Evolutionary conservation across 1,140 invertebrate species (phyloP).

Genomic region (Drosophila elegans): DNA sequence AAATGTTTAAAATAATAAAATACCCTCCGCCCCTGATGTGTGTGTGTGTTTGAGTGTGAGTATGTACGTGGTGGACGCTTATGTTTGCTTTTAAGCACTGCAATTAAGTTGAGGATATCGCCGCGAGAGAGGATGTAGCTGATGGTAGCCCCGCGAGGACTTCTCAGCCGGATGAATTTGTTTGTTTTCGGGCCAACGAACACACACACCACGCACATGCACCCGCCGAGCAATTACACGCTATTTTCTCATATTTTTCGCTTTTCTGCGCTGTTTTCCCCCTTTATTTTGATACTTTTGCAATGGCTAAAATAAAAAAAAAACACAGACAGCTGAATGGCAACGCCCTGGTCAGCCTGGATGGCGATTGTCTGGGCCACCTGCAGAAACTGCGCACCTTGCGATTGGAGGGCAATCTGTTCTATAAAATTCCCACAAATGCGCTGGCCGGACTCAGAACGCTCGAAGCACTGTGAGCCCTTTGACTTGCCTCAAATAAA

Average conservation of each 20-base stretch:
- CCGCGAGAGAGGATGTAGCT: conserved; percentile 10
- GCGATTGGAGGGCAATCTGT: conserved; percentile 88
- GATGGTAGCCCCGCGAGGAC: conserved; percentile 4
- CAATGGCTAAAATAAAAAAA: conserved; percentile 31
- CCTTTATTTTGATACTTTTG: conserved; percentile 44
- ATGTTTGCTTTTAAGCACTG: conserved; percentile 68
- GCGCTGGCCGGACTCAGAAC: conserved; percentile 87
- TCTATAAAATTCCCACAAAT: conserved; percentile 87
- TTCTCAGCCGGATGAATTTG: conserved; percentile 56
- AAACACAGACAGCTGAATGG: conserved; percentile 88
- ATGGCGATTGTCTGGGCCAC: conserved; percentile 86
- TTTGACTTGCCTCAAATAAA: conserved; percentile 31
- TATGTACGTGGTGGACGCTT: conserved; percentile 28
- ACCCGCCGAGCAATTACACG: conserved; percentile 63
- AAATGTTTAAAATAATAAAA: conserved; percentile 19
- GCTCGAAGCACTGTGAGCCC: conserved; percentile 89
- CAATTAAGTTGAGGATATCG: conserved; percentile 38
- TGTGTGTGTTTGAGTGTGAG: conserved; percentile 10
- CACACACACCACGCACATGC: conserved; percentile 30
- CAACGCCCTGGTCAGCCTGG: conserved; percentile 88
- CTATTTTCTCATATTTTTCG: conserved; percentile 68
- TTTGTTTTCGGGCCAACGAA: conserved; percentile 47
- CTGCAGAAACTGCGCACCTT: conserved; percentile 87
- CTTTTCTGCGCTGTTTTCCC: conserved; percentile 53
- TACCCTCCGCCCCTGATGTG: background rate